Conservation (phyloP, 2,888 invertebrate species). For the Caenorhabditis sp. region DNA sequence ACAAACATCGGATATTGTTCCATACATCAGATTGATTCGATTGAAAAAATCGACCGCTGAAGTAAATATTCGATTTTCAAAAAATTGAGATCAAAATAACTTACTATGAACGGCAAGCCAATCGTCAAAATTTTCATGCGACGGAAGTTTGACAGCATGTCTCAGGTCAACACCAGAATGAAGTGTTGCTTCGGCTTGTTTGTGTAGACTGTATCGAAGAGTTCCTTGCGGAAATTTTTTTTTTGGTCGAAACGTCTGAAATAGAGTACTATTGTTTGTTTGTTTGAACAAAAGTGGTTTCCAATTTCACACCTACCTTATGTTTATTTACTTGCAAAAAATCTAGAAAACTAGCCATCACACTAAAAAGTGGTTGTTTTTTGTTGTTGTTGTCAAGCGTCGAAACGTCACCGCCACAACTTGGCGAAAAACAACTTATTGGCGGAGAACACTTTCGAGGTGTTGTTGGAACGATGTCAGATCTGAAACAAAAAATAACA, state of each 20-base stretch:
- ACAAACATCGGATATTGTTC: conserved; percentile 83
- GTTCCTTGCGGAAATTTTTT: conserved; percentile 88
- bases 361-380: conserved; percentile 8
- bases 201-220: conserved; percentile 84
- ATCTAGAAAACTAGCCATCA: conserved; percentile 66
- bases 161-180: conserved; percentile 87
- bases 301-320: conserved; percentile 50
- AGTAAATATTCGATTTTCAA: conserved; percentile 60
- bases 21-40: conserved; percentile 88
- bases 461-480: conserved; percentile 15
- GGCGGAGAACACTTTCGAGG: conserved; percentile 27
- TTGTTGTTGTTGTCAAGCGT: not conserved
- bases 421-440: not conserved
- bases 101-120: conserved; percentile 91
- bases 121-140: conserved; percentile 83
- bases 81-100: conserved; percentile 32
- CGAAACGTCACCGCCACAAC: not conserved
- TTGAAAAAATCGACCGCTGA: conserved; percentile 92
- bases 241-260: conserved; percentile 86
- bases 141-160: conserved; percentile 82
- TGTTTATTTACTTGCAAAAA: conserved; percentile 70
- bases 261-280: conserved; percentile 8
- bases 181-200: conserved; percentile 86
- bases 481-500: not conserved
- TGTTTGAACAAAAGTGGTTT: not conserved